These are phyloP conservation scores for Argentina silus DNA, from an alignment of 2,797 vertebrate genomes.

Conservation along the genomic window DNA sequence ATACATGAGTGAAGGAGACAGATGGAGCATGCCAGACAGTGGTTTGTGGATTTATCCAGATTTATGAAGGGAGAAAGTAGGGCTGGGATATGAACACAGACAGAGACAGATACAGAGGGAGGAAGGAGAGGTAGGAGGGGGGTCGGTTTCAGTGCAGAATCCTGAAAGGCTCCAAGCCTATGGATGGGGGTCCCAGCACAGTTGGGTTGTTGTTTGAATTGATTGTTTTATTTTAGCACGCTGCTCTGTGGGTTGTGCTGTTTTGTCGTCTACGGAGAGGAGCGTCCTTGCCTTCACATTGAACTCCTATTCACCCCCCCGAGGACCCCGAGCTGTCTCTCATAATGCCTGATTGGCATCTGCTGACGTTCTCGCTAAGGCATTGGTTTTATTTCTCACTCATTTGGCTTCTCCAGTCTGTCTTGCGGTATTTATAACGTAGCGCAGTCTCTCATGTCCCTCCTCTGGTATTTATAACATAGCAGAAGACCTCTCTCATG, in stretches of 20 bases:
- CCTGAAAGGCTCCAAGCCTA: constrained; percentile 60
- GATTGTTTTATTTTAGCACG: constrained; percentile 66
- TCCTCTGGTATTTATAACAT: constrained; percentile 47
- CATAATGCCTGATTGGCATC: constrained; percentile 73
- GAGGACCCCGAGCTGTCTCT: constrained; percentile 70
- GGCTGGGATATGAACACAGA: constrained; percentile 59
- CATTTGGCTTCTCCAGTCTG: constrained; percentile 44
- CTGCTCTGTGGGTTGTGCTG: constrained; percentile 58
- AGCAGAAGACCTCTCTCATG: not conserved
- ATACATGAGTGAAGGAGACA: constrained; percentile 79
- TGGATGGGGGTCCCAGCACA: constrained; percentile 60
- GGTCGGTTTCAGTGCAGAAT: constrained; percentile 30
- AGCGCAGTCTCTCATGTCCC: constrained; percentile 12
- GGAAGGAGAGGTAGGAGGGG: constrained; percentile 14
- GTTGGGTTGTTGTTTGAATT: constrained; percentile 64
- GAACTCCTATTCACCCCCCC: constrained; percentile 72
- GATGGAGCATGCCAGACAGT: constrained; percentile 80
- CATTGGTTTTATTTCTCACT: constrained; percentile 47
- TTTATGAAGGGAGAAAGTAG: constrained; percentile 78
- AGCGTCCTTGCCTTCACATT: constrained; percentile 79
- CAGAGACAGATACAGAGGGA: constrained; percentile 19
- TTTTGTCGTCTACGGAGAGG: constrained; percentile 59
- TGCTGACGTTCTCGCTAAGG: constrained; percentile 52
- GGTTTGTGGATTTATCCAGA: constrained; percentile 82
- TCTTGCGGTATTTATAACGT: constrained; percentile 46